phyloP scores from a whole-genome alignment of 2,888 invertebrate genomes.

The Acleris sparsana region DNA sequence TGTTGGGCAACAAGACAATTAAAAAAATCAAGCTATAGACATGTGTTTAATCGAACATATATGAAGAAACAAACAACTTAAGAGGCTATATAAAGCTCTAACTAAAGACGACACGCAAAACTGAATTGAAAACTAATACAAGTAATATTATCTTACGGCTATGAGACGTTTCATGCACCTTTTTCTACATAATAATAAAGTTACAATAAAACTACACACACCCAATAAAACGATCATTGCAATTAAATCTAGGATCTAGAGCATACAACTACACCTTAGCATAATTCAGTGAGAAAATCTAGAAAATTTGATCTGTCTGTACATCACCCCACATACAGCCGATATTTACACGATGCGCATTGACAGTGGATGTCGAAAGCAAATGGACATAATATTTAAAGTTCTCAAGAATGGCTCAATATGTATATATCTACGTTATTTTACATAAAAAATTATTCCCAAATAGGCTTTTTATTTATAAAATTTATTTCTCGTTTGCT shows the following conservation, averaged over 20 bases:
- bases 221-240: constrained; percentile 35
- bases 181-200: constrained; percentile 45
- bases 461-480: constrained; percentile 49
- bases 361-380: constrained; percentile 27
- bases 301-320: constrained; percentile 51
- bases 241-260: constrained; percentile 38
- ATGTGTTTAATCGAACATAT: constrained; percentile 19
- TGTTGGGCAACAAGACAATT: constrained; percentile 3
- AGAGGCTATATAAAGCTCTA: constrained; percentile 3
- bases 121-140: constrained; percentile 39
- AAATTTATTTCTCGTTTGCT: constrained; percentile 54
- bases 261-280: constrained; percentile 47
- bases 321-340: constrained; percentile 45
- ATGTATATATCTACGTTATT: constrained; percentile 37
- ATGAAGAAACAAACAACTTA: constrained; percentile 11
- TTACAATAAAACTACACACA: constrained; percentile 37
- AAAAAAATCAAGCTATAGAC: constrained; percentile 11
- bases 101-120: constrained; percentile 36
- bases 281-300: constrained; percentile 53
- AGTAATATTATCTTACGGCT: constrained; percentile 46
- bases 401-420: constrained; percentile 38
- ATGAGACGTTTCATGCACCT: constrained; percentile 64
- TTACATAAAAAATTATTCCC: constrained; percentile 39
- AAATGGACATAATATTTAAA: constrained; percentile 38
- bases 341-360: constrained; percentile 57